Evolutionary conservation across 1,140 invertebrate species (phyloP), one percentile per base, ranked within the genome.

Genomic region (Zaprionus camerounensis): DNA sequence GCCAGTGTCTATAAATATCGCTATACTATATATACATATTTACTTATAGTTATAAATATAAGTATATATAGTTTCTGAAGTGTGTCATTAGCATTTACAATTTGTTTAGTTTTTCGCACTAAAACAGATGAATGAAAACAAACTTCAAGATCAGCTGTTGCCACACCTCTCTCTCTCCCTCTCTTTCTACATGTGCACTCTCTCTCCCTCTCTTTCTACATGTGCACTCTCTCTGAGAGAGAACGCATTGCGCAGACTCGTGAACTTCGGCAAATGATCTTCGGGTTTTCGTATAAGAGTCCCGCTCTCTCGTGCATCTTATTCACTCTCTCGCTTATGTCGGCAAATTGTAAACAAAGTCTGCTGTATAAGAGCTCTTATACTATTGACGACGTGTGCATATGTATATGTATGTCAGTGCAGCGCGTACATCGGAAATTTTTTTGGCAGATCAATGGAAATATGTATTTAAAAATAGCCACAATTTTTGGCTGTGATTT

Each of bases 281-380:
- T 80, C 66, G 67, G 31, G 22, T 55, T 17, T n/a, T 38, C 11
- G 62, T 81, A 80, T 87, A 88, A 80, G 78, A 77, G 56, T 59
- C 12, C 1, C 5, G 0, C 17, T 36, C 28, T 46, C n/a, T 31
- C 44, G 9, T 62, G 58, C 55, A 63, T n/a, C 24, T n/a, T 24
- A 38, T 31, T 76, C 59, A 62, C 53, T 68, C 38, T 17, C 24
- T 46, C 67, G 11, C 41, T 11, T 20, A 0, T 46, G n/a, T 11
- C 38, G 9, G 5, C 26, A 55, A 58, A 86, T 76, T 76, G 84
- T 88, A 88, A 88, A 88, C 84, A 88, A 83, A 82, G 7, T 36
- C n/a, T 56, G 15, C 12, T 22, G 56, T 66, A 72, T 64, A 67
- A 38, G 28, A 65, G 26, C 76, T 87, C 83, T 80, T 82, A 77